These are phyloP conservation scores for Sturnira hondurensis DNA, from an alignment of 2,113 vertebrate genomes.

Conservation along the genomic window DNA sequence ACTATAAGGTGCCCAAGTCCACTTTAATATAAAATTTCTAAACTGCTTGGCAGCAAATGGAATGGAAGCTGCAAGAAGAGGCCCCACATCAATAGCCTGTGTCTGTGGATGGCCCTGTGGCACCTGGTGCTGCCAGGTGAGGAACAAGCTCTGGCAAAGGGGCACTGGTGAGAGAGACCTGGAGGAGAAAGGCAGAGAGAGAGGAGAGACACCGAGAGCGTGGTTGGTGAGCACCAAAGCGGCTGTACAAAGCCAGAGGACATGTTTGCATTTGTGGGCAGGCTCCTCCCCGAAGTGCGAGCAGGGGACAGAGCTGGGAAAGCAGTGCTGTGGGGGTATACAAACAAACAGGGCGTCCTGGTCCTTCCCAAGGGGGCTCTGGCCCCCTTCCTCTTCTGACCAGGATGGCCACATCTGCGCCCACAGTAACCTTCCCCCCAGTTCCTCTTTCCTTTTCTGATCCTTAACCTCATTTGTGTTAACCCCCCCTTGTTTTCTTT, in stretches of 20 bases:
- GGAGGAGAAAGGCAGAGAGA: neutral
- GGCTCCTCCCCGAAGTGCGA: neutral
- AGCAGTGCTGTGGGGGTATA: neutral
- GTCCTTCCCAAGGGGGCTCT: neutral
- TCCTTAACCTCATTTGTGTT: slow-evolving; percentile 12
- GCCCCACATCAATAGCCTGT: neutral
- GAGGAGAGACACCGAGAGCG: neutral
- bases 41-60: neutral
- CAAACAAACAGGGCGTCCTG: accelerated
- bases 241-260: neutral
- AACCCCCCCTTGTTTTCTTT: neutral
- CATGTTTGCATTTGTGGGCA: neutral
- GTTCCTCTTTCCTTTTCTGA: slow-evolving; percentile 43
- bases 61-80: neutral
- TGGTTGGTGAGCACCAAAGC: neutral
- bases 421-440: neutral
- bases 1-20: neutral
- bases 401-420: neutral
- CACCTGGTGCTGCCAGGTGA: neutral
- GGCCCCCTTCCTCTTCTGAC: neutral
- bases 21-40: neutral
- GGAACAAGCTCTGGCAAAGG: neutral
- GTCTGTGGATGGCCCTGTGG: neutral
- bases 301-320: neutral
- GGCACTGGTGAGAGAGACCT: neutral